phyloP scores from a whole-genome alignment of 1,140 invertebrate genomes.

The Brachionus asplanchnoidis region DNA sequence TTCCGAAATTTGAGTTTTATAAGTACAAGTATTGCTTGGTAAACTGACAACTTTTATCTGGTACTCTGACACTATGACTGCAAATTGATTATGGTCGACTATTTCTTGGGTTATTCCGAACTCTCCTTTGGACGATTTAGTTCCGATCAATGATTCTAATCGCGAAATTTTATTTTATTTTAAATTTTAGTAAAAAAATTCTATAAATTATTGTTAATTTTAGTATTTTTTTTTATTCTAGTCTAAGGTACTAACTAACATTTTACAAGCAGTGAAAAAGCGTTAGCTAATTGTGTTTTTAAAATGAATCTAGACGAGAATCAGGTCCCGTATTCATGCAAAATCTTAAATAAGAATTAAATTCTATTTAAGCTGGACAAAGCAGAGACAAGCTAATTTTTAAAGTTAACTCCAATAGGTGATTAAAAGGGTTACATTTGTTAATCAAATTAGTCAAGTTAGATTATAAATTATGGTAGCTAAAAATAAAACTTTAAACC shows the following conservation, averaged over 20 bases:
- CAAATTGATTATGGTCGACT: conserved; percentile 71
- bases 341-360: neutral
- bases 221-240: neutral
- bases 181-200: neutral
- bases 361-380: neutral
- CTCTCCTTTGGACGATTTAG: neutral
- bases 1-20: conserved; percentile 65
- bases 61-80: conserved; percentile 86
- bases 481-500: neutral
- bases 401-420: neutral
- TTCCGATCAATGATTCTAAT: conserved; percentile 7
- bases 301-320: neutral
- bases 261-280: neutral
- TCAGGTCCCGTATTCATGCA: neutral
- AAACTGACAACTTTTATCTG: conserved; percentile 86
- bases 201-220: too few relatives aligned
- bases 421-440: neutral
- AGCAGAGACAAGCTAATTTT: neutral
- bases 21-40: conserved; percentile 70
- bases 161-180: neutral
- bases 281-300: neutral
- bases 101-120: conserved; percentile 3
- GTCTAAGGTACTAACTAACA: neutral
- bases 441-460: neutral
- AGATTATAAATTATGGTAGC: neutral